Evolutionary conservation across 1,140 invertebrate genomes (phyloP), one percentile per base, ranked within the genome.

Genomic region (Rhopalosiphum padi): DNA sequence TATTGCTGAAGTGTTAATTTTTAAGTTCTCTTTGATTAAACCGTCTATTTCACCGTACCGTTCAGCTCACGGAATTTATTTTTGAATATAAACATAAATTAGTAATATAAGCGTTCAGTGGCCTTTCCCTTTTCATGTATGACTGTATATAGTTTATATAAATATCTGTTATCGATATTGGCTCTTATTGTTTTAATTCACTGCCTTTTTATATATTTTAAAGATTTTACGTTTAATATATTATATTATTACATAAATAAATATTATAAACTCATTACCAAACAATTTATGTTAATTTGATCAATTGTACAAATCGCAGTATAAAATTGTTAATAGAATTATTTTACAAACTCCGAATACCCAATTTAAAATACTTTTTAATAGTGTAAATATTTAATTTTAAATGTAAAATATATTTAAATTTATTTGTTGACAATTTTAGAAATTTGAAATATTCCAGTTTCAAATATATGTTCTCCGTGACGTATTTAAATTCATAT

Each of bases 1-100:
- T 89, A 89, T 89, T 53, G 35, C 87, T n/a, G n/a, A 89, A 89
- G 48, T 46, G 87, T 88, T 88, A 89, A 53, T 89, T n/a, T 23
- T 86, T 46, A 22, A 48, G 9, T 86, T 53, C 22, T 22, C 48
- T 89, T 89, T 37, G 87, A 37, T 53, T 89, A 89, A 89, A 89
- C 87, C 87, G 87, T 53, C 9, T n/a, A 53, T n/a, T 48, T 25
- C 11, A 18, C 87, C 43, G 87, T 35, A 23, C 30, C n/a, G 48
- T 53, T 25, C 23, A 37, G n/a, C 8, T 53, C 48, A 89, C 22
- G 3, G 48, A 89, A 89, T 37, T 53, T 41, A 53, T 37, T 53
- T 37, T 37, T 5, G n/a, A 53, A 53, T 53, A 89, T 89, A 35
- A 37, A 22, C n/a, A 89, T 53, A 53, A 53, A 89, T 37, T 51